Evolutionary conservation across 2,797 vertebrate genomes (phyloP).

Genomic region (Onychomys arenicola): DNA sequence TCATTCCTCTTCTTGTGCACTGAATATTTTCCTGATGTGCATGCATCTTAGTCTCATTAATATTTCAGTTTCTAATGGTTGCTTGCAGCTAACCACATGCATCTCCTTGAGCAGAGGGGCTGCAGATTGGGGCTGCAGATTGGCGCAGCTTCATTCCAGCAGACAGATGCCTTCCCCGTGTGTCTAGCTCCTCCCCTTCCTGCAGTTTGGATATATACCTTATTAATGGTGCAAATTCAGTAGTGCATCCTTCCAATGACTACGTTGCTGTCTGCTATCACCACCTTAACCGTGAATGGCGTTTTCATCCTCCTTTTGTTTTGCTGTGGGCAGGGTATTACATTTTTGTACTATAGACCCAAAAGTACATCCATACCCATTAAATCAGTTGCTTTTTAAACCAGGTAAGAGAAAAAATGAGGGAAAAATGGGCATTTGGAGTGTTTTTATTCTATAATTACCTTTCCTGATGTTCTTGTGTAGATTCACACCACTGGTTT

Average conservation of each 20-base stretch:
- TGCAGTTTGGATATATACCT: neutral
- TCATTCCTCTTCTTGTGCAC: neutral
- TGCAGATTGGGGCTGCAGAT: neutral
- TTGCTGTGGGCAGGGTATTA: neutral
- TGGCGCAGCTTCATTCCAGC: neutral
- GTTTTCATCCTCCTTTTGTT: neutral
- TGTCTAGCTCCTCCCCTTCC: neutral
- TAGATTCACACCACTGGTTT: slow-evolving; percentile 6
- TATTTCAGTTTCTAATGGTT: neutral
- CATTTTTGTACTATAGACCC: neutral
- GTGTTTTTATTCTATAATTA: slow-evolving; percentile 21
- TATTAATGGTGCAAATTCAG: neutral
- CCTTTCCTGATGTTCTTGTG: slow-evolving; percentile 26
- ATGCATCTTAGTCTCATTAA: slow-evolving; percentile 56
- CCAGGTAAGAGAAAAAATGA: neutral
- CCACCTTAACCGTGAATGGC: neutral
- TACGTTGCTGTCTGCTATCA: neutral
- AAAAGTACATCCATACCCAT: neutral
- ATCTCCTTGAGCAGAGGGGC: neutral
- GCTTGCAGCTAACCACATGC: neutral
- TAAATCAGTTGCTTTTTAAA: slow-evolving; percentile 51
- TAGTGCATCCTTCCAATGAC: neutral
- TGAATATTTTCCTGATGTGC: slow-evolving; percentile 31
- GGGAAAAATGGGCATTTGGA: neutral
- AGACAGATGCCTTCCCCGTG: neutral